phyloP scores from a whole-genome alignment of 1,140 invertebrate genomes.

The Apis cerana region DNA sequence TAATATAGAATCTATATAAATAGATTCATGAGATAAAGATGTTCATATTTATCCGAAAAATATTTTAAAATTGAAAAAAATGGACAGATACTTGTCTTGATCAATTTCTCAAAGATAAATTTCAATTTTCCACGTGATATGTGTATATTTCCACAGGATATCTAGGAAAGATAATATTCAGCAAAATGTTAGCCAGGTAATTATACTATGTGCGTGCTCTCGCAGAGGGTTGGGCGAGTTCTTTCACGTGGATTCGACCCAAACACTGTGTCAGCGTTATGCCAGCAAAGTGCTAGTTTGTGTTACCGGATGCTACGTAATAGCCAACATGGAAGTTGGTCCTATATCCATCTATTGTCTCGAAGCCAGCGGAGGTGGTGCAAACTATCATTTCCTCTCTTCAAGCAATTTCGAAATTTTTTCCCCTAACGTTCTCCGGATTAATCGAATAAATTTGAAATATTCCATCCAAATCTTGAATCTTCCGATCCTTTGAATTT shows the following conservation, averaged over 20 bases:
- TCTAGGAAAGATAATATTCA: neutral
- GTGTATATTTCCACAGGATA: no score
- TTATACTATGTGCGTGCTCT: conserved; percentile 26
- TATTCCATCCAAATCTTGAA: neutral
- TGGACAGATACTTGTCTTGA: no score
- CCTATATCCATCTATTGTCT: conserved; percentile 65
- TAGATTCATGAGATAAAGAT: no score
- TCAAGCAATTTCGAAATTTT: conserved; percentile 8
- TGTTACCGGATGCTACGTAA: conserved; percentile 75
- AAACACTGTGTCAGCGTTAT: conserved; percentile 69
- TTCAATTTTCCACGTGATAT: neutral
- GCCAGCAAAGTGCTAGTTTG: conserved; percentile 74
- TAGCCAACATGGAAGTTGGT: conserved; percentile 66
- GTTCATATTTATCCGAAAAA: no score
- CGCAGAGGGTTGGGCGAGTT: conserved; percentile 29
- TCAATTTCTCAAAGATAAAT: neutral
- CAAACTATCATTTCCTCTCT: conserved; percentile 51
- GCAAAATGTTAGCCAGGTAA: conserved; percentile 24
- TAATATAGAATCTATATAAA: no score
- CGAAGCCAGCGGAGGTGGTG: conserved; percentile 37
- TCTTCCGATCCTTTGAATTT: neutral
- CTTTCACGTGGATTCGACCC: conserved; percentile 54
- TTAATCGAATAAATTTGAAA: neutral
- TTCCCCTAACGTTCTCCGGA: neutral
- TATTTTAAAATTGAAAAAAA: no score